phyloP scores from a whole-genome alignment of 2,888 invertebrate genomes.

The Crocallis elinguaria region DNA sequence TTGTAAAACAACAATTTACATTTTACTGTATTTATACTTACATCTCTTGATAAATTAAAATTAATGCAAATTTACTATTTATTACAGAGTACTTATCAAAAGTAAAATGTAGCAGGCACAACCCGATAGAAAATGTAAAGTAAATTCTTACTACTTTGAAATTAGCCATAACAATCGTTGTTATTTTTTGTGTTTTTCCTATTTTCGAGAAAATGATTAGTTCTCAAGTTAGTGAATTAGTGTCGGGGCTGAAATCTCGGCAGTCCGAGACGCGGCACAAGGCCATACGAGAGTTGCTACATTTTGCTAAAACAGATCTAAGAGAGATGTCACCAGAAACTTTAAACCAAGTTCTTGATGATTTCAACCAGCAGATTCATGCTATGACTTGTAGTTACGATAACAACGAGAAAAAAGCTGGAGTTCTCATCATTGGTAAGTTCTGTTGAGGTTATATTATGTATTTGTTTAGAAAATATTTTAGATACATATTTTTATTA shows the following conservation, averaged over 20 bases:
- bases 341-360: conserved; percentile 93
- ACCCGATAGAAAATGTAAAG: neutral
- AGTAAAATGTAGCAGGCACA: neutral
- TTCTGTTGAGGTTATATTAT: conserved; percentile 39
- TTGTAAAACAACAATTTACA: neutral
- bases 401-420: conserved; percentile 97
- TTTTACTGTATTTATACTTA: too few species aligned
- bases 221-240: conserved; percentile 89
- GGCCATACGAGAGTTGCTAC: conserved; percentile 93
- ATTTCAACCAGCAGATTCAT: conserved; percentile 97
- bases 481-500: too few species aligned
- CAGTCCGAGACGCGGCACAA: conserved; percentile 93
- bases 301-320: conserved; percentile 95
- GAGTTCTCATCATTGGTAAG: conserved; percentile 94
- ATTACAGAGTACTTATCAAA: neutral
- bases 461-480: neutral
- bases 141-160: neutral
- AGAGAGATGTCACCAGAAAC: conserved; percentile 95
- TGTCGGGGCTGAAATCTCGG: conserved; percentile 94
- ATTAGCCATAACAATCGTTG: neutral
- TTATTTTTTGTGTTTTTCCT: neutral
- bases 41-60: neutral
- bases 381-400: conserved; percentile 97
- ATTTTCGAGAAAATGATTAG: conserved; percentile 51
- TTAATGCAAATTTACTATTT: conserved; percentile 32